Evolutionary conservation across 2,888 invertebrate species (phyloP).

Genomic region (Protula sp.): DNA sequence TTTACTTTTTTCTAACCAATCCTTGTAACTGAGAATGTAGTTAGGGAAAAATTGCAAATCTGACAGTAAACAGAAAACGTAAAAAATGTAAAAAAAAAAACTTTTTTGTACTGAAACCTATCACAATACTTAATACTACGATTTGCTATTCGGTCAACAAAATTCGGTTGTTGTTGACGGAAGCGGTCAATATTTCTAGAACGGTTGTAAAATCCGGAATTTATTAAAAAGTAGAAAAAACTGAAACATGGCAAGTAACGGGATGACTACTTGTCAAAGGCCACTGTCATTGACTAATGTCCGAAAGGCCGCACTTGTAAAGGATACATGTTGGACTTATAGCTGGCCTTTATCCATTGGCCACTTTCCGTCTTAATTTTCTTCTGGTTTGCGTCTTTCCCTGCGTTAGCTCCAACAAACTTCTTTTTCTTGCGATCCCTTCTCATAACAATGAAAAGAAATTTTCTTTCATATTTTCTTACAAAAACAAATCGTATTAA

Average conservation of each 20-base stretch:
- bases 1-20: neutral
- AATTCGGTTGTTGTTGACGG: no score
- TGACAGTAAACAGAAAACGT: no score
- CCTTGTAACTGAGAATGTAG: neutral
- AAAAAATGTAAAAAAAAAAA: no score
- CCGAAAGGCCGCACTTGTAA: no score
- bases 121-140: no score
- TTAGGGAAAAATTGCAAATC: no score
- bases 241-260: neutral
- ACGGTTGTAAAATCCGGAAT: no score
- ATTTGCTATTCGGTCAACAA: no score
- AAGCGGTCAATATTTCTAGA: no score
- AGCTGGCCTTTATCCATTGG: constrained; percentile 86
- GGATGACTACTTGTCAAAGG: neutral
- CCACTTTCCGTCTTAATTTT: constrained; percentile 95
- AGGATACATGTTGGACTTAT: constrained; percentile 72
- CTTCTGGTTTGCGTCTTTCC: constrained; percentile 57
- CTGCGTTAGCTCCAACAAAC: constrained; percentile 65
- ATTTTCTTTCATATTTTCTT: neutral
- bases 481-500: neutral
- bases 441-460: no score
- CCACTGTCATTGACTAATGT: neutral
- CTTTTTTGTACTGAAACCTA: neutral
- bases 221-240: neutral
- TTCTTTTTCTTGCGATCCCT: constrained; percentile 96